phyloP scores from a whole-genome alignment of 2,888 invertebrate genomes.

The Ophion slaviceki region DNA sequence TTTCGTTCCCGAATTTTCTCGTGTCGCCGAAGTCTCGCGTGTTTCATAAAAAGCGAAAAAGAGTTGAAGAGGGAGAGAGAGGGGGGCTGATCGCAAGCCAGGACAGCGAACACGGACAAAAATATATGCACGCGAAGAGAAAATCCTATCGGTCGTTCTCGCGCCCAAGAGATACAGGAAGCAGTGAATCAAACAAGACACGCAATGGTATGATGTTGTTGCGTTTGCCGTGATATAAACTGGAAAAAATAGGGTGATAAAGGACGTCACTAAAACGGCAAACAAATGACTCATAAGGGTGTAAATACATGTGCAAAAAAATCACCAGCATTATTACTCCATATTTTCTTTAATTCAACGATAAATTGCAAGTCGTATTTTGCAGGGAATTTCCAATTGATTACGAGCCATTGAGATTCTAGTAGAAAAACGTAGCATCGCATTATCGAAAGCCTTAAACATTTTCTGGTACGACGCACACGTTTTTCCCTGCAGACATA shows the following conservation, averaged over 20 bases:
- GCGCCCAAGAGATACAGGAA: conserved; percentile 73
- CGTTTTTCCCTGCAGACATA: too few relatives aligned
- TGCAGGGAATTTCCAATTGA: too few relatives aligned
- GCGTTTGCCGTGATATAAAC: conserved; percentile 16
- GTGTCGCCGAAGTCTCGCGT: conserved; percentile 46
- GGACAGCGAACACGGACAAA: conserved; percentile 34
- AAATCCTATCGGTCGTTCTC: conserved; percentile 41
- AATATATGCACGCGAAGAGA: conserved; percentile 42
- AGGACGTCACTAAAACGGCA: not conserved
- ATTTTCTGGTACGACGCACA: too few relatives aligned
- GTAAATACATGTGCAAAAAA: too few relatives aligned
- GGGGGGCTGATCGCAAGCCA: conserved; percentile 43
- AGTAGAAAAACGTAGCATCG: too few relatives aligned
- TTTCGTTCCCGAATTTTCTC: conserved; percentile 59
- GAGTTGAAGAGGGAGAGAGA: not conserved
- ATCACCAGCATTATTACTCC: too few relatives aligned
- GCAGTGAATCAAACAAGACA: conserved; percentile 78
- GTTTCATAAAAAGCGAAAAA: conserved; percentile 35
- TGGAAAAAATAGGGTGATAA: not conserved
- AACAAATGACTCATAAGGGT: not conserved
- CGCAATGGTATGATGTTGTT: conserved; percentile 2
- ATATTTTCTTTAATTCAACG: too few relatives aligned
- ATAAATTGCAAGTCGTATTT: too few relatives aligned
- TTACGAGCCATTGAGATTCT: too few relatives aligned
- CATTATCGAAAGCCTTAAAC: too few relatives aligned